Base-by-base conservation (phyloP, 2,113 vertebrate genomes). In the Brachionichthys hirsutus region DNA sequence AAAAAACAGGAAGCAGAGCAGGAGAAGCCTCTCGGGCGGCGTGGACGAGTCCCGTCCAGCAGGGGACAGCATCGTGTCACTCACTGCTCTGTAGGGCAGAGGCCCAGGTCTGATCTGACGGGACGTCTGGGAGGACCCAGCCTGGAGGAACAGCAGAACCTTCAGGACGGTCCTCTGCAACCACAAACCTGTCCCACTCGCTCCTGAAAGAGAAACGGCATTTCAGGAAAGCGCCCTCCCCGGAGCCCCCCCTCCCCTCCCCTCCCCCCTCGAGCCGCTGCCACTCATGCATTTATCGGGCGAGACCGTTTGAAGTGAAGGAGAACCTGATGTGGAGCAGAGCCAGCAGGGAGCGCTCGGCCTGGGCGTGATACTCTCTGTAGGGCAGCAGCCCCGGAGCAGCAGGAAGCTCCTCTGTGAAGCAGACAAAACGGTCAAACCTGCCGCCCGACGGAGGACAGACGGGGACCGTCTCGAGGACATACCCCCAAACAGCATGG, bases 161-260 rank as follows among this genome's bases (percentile, higher is more conserved):
- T 54, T 95, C 93, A 0, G 93, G 94, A 71, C 95, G 94, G 78
- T 95, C 92, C 5, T 83, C 84, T 2, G 93, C 89, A 20, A 94
- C 94, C 88, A 95, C 79, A 80, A 92, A 98, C 44, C 80, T 86
- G 80, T 98, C 96, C 97, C 97, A 98, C 17, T 93, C 93, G 8
- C 92, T 94, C 92, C 97, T 98, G 85, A 64, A 86, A 19, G 80
- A 43, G 12, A 34, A 48, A 20, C 2, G n/a, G n/a, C 19, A 1
- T 10, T 5, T 43, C 8, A 16, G 2, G 13, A 49, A 1, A 11
- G 10, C 1, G 9, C 24, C 59, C 9, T 42, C 6, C 22, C 14
- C 22, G n/a, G n/a, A n/a, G n/a, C n/a, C n/a, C n/a, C n/a, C n/a
- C n/a, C n/a, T n/a, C n/a, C n/a, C n/a, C n/a, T n/a, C n/a, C n/a